phyloP scores from a whole-genome alignment of 2,888 invertebrate genomes.

The Hirtodrosophila cameraria region DNA sequence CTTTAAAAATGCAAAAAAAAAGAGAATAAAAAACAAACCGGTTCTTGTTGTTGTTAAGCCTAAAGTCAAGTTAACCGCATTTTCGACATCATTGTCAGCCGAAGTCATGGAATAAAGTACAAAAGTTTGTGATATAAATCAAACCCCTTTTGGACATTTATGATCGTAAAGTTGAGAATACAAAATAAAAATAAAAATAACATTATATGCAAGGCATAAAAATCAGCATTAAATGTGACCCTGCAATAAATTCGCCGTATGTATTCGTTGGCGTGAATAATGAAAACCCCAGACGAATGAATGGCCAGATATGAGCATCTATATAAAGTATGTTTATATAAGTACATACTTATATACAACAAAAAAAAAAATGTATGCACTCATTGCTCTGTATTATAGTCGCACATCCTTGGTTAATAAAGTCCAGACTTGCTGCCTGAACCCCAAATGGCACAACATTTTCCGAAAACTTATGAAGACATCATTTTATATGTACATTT shows the following conservation, averaged over 20 bases:
- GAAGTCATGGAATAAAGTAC: constrained; percentile 38
- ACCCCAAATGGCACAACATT: constrained; percentile 5
- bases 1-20: too few relatives aligned
- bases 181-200: too few relatives aligned
- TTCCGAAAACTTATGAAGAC: constrained; percentile 40
- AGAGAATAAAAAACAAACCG: too few relatives aligned
- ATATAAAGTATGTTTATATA: neutral
- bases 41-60: too few relatives aligned
- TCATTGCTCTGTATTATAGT: neutral
- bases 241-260: constrained; percentile 62
- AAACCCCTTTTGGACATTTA: constrained; percentile 84
- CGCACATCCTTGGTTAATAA: constrained; percentile 12
- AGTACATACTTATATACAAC: neutral
- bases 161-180: constrained; percentile 84
- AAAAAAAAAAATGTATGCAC: neutral
- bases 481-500: constrained; percentile 37
- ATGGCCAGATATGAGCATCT: constrained; percentile 31
- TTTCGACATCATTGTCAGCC: constrained; percentile 24
- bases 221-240: constrained; percentile 68
- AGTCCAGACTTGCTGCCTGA: constrained; percentile 8
- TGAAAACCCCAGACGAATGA: constrained; percentile 57
- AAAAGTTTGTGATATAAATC: constrained; percentile 83
- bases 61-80: constrained; percentile 22
- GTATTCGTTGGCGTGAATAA: constrained; percentile 48
- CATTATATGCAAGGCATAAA: constrained; percentile 60